Evolutionary conservation across 2,888 invertebrate species (phyloP), one percentile per base, ranked within the genome.

Genomic region (Scaptodrosophila latifasciaeformis): DNA sequence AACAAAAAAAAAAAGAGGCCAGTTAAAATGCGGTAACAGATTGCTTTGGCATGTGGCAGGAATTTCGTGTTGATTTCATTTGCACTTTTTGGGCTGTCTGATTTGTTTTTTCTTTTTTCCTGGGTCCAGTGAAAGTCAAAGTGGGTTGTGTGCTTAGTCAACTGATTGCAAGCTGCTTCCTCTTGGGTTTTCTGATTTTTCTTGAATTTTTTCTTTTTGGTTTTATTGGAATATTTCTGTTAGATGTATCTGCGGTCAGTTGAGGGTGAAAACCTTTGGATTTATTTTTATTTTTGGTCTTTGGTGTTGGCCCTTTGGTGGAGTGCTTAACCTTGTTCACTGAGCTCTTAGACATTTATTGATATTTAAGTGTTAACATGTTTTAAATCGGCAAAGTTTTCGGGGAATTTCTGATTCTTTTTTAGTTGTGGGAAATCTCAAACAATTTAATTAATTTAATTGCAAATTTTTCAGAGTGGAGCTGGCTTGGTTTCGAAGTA

Each of bases 1-100:
- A 52, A 46, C 29, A 35, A n/a, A n/a, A n/a, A n/a, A 13, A 12
- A 27, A 46, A 57, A 50, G 31, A 54, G 37, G 49, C 52, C 57
- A 52, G 40, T 6, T 29, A 45, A 46, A 54, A 65, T 55, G 59
- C 72, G 63, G 53, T 43, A 54, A 54, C 54, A 55, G 46, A 61
- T 68, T 70, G 54, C 43, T n/a, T n/a, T 65, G 68, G 62, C 65
- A 70, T 74, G 74, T 70, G 67, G 72, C 65, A 67, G 53, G 77
- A 71, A 77, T 77, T 24, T 77, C 77, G 71, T 66, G 71, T 66
- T 72, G 78, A 77, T 72, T 72, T 77, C 71, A 75, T 72, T 72
- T 72, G 75, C 78, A 75, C 69, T 68, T 63, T 63, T 31, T 10
- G 31, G 31, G 24, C 24, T 24, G 24, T 24, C 4, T 7, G 24